These are phyloP conservation scores for Dryadula phaetusa DNA, from an alignment of 2,888 invertebrate species.

Conservation along the genomic window DNA sequence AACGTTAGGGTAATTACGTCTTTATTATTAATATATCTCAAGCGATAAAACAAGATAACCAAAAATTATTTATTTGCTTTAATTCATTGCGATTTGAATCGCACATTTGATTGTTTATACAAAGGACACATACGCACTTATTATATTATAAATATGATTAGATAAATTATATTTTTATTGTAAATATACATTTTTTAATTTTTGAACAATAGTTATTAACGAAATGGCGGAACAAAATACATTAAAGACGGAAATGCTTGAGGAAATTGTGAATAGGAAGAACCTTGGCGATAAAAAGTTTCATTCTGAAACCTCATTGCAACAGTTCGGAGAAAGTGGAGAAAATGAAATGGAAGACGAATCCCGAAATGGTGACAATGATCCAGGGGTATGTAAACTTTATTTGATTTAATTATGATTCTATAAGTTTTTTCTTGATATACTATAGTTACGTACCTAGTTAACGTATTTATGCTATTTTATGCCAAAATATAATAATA, in stretches of 20 bases:
- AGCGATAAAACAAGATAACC: slow-evolving; percentile 59
- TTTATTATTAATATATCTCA: slow-evolving; percentile 62
- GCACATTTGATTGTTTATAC: slow-evolving; percentile 55
- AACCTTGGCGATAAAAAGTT: slow-evolving; percentile 72
- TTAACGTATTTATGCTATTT: too few relatives aligned
- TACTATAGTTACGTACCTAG: too few relatives aligned
- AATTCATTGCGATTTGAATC: slow-evolving; percentile 72
- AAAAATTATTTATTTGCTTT: slow-evolving; percentile 59
- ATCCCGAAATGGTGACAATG: slow-evolving; percentile 46
- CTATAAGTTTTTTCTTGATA: too few relatives aligned
- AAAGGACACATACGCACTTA: slow-evolving; percentile 28
- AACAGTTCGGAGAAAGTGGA: slow-evolving; percentile 65
- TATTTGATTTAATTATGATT: not conserved
- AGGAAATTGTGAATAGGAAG: slow-evolving; percentile 66
- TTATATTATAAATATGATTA: slow-evolving; percentile 30
- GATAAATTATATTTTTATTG: slow-evolving; percentile 31
- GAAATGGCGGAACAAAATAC: slow-evolving; percentile 59
- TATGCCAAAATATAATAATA: too few relatives aligned
- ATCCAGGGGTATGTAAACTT: slow-evolving; percentile 67
- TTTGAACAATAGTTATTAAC: slow-evolving; percentile 3
- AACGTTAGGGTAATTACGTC: slow-evolving; percentile 60
- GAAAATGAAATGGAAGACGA: slow-evolving; percentile 50
- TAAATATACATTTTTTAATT: slow-evolving; percentile 9
- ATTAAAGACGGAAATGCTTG: slow-evolving; percentile 58
- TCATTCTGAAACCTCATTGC: slow-evolving; percentile 75